phyloP scores from a whole-genome alignment of 2,113 vertebrate species.

The Mesocricetus auratus region DNA sequence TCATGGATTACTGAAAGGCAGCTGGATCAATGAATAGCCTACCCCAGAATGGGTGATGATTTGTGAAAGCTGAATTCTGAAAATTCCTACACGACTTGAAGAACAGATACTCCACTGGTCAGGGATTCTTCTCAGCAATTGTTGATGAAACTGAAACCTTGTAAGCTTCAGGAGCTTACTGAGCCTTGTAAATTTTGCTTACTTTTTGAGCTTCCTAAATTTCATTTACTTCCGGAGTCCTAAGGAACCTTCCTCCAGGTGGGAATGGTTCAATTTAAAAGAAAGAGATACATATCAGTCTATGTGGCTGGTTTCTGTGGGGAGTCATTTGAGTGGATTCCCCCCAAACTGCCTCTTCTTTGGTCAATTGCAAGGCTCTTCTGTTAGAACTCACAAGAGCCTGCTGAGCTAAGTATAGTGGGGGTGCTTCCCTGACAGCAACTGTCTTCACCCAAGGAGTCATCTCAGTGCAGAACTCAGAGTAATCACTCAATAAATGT shows the following conservation, averaged over 20 bases:
- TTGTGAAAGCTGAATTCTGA: background rate
- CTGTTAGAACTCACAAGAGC: background rate
- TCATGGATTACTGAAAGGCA: background rate
- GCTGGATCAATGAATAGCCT: background rate
- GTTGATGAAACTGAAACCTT: background rate
- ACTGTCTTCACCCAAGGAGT: background rate
- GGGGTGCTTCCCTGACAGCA: too few species aligned
- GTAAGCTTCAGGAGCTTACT: rapidly evolving
- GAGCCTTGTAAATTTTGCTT: background rate
- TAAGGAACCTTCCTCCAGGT: background rate
- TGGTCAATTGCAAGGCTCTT: background rate
- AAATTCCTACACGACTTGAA: background rate
- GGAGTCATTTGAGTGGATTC: background rate
- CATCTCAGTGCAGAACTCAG: too few species aligned
- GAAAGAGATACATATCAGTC: too few species aligned
- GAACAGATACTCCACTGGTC: background rate
- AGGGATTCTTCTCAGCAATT: background rate
- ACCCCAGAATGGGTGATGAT: background rate
- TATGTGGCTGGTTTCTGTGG: background rate
- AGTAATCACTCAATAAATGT: background rate
- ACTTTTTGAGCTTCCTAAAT: background rate
- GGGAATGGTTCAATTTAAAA: background rate
- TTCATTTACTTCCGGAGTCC: background rate
- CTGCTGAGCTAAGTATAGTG: background rate
- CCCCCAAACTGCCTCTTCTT: background rate